Evolutionary conservation across 2,797 vertebrate species (phyloP).

Genomic region (Protonibea diacanthus): DNA sequence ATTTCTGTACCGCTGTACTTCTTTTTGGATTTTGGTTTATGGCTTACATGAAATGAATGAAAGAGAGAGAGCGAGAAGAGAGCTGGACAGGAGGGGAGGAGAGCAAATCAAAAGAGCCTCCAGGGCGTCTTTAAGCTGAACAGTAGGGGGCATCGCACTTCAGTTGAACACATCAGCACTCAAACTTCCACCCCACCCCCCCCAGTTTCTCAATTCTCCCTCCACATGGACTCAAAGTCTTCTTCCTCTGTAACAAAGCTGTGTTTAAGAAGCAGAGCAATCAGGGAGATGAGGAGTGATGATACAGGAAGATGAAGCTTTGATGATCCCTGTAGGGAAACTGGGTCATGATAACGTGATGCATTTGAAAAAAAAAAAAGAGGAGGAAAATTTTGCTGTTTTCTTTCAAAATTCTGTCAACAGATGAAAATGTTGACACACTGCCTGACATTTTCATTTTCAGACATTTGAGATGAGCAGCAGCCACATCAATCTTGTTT

Average conservation of each 20-base stretch:
- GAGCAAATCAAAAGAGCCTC: constrained; percentile 33
- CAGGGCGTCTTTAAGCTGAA: constrained; percentile 33
- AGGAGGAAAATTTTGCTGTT: neutral
- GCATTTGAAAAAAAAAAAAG: neutral
- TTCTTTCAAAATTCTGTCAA: constrained; percentile 5
- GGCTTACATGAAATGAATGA: neutral
- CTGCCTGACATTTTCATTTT: neutral
- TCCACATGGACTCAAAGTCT: neutral
- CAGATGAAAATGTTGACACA: neutral
- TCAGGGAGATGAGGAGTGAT: constrained; percentile 22
- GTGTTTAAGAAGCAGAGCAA: constrained; percentile 20
- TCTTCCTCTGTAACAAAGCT: constrained; percentile 7
- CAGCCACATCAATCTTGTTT: neutral
- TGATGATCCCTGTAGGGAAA: constrained; percentile 41
- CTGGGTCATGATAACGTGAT: constrained; percentile 12
- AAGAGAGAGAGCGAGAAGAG: neutral
- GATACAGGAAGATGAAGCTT: constrained; percentile 19
- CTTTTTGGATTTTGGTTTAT: neutral
- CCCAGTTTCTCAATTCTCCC: neutral
- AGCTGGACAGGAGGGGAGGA: neutral
- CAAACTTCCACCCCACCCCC: neutral
- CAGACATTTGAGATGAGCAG: neutral
- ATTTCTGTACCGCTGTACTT: neutral
- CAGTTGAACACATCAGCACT: neutral
- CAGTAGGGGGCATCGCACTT: constrained; percentile 49